Base-by-base conservation (phyloP, 2,113 vertebrate species). In the Pristiophorus japonicus region DNA sequence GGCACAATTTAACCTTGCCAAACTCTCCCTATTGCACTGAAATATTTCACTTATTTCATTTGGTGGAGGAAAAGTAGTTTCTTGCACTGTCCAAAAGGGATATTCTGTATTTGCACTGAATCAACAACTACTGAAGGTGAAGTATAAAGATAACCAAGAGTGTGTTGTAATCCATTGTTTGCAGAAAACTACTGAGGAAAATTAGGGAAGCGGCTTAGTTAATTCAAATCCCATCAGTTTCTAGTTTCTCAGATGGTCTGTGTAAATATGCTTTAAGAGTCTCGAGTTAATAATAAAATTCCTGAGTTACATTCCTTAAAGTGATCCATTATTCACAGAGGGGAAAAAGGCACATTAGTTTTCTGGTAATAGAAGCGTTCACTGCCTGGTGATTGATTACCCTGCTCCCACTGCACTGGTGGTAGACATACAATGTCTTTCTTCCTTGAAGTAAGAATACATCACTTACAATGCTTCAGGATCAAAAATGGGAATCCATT, bases 261-360 rank as follows among this genome's bases (percentile, higher is more conserved):
- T 94, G 91, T 94, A 94, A 94, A 67, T 45, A 22, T 66, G 38
- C 38, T 94, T 66, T 94, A 38, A 45, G 62, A 27, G 63, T 66
- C 38, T 94, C 91, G 3, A 65, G 91, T 94, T 66, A 38, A 20
- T 45, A 94, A 94, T 94, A 67, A 67, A 42, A 67, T 94, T 22
- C 34, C 91, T 94, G 91, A 65, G n/a, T 45, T 66, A 66, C 91
- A 66, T 94, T 94, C 91, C 91, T 66, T 27, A 24, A 94, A 66
- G 22, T 94, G 91, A 67, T 12, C n/a, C 62, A 45, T 94, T 66
- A 66, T 66, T 94, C 91, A 38, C 62, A 1, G 18, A 67, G 91
- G 91, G 1, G 42, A 45, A 65, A 90, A 45, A 42, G 24, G 24
- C 45, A 87, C 84, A 51, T 87, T 87, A 87, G 84, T 87, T 22